Conservation (phyloP, 2,888 invertebrate genomes). For the Pyrrhia umbra region DNA sequence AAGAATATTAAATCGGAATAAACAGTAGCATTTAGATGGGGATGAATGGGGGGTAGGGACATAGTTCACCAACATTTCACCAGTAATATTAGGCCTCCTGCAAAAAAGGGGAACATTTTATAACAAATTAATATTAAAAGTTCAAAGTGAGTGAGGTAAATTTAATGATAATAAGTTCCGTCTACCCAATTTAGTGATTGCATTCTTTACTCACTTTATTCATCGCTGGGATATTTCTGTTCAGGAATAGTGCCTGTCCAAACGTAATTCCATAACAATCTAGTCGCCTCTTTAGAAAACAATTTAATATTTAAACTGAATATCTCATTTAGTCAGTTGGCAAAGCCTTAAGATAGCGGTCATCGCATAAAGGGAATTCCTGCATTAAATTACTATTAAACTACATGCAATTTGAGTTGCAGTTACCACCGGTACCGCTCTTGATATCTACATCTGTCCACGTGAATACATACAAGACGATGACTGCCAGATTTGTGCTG, state of each 20-base stretch:
- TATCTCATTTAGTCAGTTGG: conserved; percentile 52
- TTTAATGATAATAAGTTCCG: too few relatives aligned
- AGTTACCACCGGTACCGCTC: conserved; percentile 31
- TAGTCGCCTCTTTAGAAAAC: conserved; percentile 6
- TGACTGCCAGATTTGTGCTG: conserved; percentile 2
- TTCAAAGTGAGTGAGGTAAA: too few relatives aligned
- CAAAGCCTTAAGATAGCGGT: conserved; percentile 50
- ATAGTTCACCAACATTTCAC: too few relatives aligned
- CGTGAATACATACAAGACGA: conserved; percentile 29
- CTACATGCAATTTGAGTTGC: conserved; percentile 54
- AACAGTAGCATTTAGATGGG: too few relatives aligned
- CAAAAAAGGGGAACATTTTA: too few relatives aligned
- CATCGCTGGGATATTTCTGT: too few relatives aligned
- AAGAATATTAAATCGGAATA: too few relatives aligned
- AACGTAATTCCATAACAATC: not conserved
- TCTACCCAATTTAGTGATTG: too few relatives aligned
- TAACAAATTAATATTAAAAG: too few relatives aligned
- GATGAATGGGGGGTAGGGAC: too few relatives aligned
- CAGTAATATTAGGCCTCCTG: too few relatives aligned
- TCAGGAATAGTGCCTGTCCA: not conserved
- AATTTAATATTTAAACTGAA: conserved; percentile 23
- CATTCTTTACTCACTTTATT: too few relatives aligned
- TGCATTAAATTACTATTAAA: conserved; percentile 62
- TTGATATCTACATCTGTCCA: conserved; percentile 34
- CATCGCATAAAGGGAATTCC: conserved; percentile 55